phyloP scores from a whole-genome alignment of 2,113 vertebrate species.

The Sakesphorus luctuosus region DNA sequence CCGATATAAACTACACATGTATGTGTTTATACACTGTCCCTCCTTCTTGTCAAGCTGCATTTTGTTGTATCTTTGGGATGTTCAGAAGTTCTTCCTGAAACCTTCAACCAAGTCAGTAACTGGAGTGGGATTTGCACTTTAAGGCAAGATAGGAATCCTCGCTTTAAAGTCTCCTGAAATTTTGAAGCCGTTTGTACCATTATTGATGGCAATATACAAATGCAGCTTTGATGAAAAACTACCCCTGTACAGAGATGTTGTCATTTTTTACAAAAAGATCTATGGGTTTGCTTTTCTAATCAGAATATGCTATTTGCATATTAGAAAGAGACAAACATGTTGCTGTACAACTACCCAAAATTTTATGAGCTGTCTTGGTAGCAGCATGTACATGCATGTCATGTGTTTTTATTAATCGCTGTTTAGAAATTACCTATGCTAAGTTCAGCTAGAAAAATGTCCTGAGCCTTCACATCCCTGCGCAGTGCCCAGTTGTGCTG shows the following conservation, averaged over 20 bases:
- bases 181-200: neutral
- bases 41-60: neutral
- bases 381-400: fast-evolving
- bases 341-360: neutral
- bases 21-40: fast-evolving
- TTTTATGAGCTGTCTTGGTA: neutral
- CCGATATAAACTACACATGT: fast-evolving
- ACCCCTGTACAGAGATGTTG: neutral
- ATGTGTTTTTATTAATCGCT: neutral
- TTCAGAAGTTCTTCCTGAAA: neutral
- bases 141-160: neutral
- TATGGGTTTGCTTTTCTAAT: neutral
- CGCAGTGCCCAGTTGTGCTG: neutral
- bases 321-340: neutral
- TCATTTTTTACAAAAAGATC: neutral
- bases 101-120: neutral
- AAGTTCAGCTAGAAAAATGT: neutral
- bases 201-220: neutral
- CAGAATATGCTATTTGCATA: neutral
- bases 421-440: neutral
- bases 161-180: neutral
- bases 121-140: neutral
- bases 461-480: neutral
- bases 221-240: neutral
- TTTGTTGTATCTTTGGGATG: neutral